Conservation (phyloP, 1,140 invertebrate genomes). For the Thaumetopoea pityocampa region DNA sequence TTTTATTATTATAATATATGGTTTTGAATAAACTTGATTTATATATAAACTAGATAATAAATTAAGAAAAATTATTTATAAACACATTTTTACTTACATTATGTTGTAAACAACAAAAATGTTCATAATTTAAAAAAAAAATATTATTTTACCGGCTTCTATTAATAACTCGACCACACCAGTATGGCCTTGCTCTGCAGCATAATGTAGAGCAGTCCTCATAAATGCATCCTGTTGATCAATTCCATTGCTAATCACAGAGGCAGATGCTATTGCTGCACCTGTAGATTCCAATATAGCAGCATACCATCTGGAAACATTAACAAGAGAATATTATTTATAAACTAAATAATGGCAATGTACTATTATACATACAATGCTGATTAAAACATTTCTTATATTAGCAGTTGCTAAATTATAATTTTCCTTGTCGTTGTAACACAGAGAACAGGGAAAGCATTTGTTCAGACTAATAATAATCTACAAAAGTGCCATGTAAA, state of each 20-base stretch:
- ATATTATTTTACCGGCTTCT: slow-evolving; percentile 44
- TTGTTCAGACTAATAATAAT: too few species aligned
- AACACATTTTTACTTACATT: too few species aligned
- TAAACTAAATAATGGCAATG: not conserved
- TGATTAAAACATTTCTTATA: not conserved
- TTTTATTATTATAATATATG: too few species aligned
- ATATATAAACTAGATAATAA: too few species aligned
- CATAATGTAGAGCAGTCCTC: slow-evolving; percentile 67
- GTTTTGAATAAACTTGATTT: too few species aligned
- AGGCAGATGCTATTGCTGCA: slow-evolving; percentile 53
- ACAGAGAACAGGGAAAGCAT: too few species aligned
- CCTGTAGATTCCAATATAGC: slow-evolving; percentile 62
- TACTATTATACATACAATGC: not conserved
- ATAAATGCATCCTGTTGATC: slow-evolving; percentile 65
- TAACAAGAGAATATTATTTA: not conserved
- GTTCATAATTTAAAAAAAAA: slow-evolving; percentile 1
- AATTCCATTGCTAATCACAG: slow-evolving; percentile 47
- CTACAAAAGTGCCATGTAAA: too few species aligned
- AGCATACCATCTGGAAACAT: slow-evolving; percentile 60
- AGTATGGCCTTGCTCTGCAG: slow-evolving; percentile 52
- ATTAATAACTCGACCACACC: slow-evolving; percentile 46
- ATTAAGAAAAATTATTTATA: too few species aligned
- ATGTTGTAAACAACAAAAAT: slow-evolving; percentile 2
- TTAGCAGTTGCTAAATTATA: too few species aligned
- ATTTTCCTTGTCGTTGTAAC: too few species aligned